Base-by-base conservation (phyloP, 2,797 vertebrate species). In the Cryptoprocta ferox region DNA sequence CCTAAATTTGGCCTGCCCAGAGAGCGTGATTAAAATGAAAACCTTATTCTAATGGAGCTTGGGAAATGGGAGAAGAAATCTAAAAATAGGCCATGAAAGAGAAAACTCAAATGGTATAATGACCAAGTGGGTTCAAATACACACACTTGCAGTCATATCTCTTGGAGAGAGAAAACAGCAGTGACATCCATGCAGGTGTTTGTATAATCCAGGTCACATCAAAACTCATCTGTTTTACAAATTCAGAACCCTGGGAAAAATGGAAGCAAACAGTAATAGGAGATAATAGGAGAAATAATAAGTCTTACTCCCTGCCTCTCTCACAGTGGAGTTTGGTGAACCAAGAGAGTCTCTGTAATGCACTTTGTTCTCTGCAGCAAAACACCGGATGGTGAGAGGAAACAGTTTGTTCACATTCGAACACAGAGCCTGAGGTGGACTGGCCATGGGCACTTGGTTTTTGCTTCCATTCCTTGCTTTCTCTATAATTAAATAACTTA, bases 1-100 rank as follows among this genome's bases (percentile, higher is more conserved):
- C 42, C 91, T 97, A 81, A 97, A 97, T 98, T 97, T 94, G 96
- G 93, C 42, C 82, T 97, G 97, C 93, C 95, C 68, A 89, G 94
- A 92, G 95, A 98, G 85, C 82, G 90, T 97, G 92, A 97, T 97
- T 98, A 98, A 97, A 97, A 97, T 96, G 97, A 97, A 98, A 97
- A 96, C 80, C 86, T 96, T 96, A 96, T 98, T 97, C 95, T 96
- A 96, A 96, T 93, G 86, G 88, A 75, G 89, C 97, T 95, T 18
- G 15, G 91, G 76, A 87, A 93, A 97, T 89, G 66, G 81, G 91
- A 97, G 92, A 97, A 92, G 93, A 95, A 97, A 95, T 94, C 94
- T 98, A 95, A 98, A 98, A 98, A 97, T 98, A 98, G 89, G 79
- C 90, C 80, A 70, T 15, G 37, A 87, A 83, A 95, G 70, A 79